Conservation (phyloP, 1,140 invertebrate genomes). For the Atta texana region DNA sequence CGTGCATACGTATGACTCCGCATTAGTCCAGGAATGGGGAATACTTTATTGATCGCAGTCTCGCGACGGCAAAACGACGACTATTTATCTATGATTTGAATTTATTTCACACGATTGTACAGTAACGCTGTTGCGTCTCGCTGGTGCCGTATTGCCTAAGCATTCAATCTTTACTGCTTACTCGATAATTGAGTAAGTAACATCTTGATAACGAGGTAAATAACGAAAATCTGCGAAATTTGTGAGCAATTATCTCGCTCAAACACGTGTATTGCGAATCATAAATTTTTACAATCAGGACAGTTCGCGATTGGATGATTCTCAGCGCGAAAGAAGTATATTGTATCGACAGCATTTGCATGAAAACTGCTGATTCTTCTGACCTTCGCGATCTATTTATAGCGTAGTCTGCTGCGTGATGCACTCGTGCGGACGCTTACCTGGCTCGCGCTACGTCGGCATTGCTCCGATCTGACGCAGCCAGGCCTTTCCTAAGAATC, state of each 20-base stretch:
- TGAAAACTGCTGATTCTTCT: conserved; percentile 52
- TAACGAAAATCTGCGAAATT: not conserved
- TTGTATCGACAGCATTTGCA: conserved; percentile 81
- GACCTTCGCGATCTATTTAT: conserved; percentile 45
- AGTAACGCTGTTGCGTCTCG: not conserved
- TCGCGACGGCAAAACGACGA: conserved; percentile 23
- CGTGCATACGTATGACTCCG: not conserved
- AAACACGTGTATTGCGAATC: not conserved
- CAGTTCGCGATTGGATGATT: not conserved
- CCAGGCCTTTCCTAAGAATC: not conserved
- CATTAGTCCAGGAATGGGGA: conserved; percentile 47
- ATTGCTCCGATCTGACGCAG: not conserved
- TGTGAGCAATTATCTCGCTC: not conserved
- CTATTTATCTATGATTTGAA: conserved; percentile 52
- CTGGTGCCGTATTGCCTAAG: too few relatives aligned
- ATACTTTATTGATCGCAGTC: conserved; percentile 64
- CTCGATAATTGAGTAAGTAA: not conserved
- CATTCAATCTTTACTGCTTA: not conserved
- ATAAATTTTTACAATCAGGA: conserved; percentile 8
- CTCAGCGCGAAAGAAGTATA: conserved; percentile 73
- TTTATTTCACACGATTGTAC: conserved; percentile 1
- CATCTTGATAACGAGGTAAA: not conserved
- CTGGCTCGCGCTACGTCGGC: not conserved
- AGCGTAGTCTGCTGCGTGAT: conserved; percentile 41
- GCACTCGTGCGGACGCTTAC: conserved; percentile 40